Evolutionary conservation across 2,888 invertebrate species (phyloP), one percentile per base, ranked within the genome.

Genomic region (Cheilosia pagana): DNA sequence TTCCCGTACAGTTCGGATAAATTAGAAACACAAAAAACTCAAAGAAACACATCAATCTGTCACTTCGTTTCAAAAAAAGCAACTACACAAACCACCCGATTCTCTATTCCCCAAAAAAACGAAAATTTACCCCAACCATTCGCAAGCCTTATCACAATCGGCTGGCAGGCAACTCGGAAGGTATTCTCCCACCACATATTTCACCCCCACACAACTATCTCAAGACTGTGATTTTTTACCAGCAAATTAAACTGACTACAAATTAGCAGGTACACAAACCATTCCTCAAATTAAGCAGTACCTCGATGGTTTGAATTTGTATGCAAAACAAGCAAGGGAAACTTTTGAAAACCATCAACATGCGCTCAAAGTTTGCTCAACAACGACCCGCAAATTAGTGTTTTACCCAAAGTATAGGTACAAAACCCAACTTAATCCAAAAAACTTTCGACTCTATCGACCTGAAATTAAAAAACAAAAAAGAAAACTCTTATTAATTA

Each of bases 401-500:
- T 53, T 53, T 53, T 53, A 8, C 31, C 31, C 16, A 8, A 45
- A 45, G 45, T 45, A 8, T 8, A 19, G 45, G 16, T 4, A 16
- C 45, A 16, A 16, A 45, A 16, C 43, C 16, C 6, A n/a, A 16
- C 43, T 4, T 16, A n/a, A 16, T 43, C 2, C 2, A 45, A 45
- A 19, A 8, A 0, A 12, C 52, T 23, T 12, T 3, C 35, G 3
- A 12, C 10, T 35, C 12, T 35, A 10, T 35, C 12, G 12, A 25
- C 28, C 28, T 14, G 12, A 23, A 39, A 43, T 43, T 31, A 28
- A 28, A 25, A 25, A 1, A 25, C 12, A 19, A 28, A 28, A 25
- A 25, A 1, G 5, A 16, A 19, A 55, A 39, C 43, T 41, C 4
- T 31, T 45, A 63, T 55, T 25, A 74, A 63, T 43, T 39, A 67